A percentile compares a stretch with the other conserved stretches of the same genome.
Conservation (phyloP, 2,113 vertebrate genomes). For the Laterallus jamaicensis region DNA sequence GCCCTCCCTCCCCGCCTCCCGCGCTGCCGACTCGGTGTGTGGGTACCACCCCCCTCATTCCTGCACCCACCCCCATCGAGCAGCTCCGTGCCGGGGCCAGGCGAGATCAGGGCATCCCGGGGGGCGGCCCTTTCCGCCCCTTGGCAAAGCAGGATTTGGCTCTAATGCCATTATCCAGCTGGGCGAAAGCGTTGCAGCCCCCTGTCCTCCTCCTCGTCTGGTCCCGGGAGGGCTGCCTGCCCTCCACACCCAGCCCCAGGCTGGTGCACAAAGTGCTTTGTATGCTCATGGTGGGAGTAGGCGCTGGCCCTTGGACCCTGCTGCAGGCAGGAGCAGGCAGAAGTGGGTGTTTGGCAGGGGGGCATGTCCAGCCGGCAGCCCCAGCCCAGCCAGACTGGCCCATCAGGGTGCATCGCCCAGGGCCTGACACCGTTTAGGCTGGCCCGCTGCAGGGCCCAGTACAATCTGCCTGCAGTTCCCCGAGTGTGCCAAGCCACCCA, state of each 20-base stretch:
- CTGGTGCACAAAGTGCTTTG: not conserved
- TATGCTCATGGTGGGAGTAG: not conserved
- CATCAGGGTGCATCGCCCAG: not conserved
- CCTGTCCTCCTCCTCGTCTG: not conserved
- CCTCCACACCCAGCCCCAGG: not conserved
- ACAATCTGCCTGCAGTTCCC: no score
- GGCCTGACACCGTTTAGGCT: no score
- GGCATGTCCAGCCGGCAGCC: not conserved
- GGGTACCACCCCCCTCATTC: not conserved
- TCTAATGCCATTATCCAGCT: not conserved
- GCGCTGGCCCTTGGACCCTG: not conserved
- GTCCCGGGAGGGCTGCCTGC: not conserved
- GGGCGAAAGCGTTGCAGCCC: not conserved
- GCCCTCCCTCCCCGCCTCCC: not conserved
- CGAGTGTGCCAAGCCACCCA: no score
- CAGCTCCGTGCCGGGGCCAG: not conserved
- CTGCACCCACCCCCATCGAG: not conserved
- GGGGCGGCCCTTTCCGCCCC: accelerated
- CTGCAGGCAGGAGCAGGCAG: not conserved
- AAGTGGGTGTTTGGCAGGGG: not conserved
- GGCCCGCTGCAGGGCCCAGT: not conserved
- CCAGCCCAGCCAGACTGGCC: not conserved
- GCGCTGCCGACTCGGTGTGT: not conserved
- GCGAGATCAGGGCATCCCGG: not conserved
- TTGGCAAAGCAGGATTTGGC: not conserved